phyloP scores from a whole-genome alignment of 1,140 invertebrate genomes.

The Brachionus calyciflorus region DNA sequence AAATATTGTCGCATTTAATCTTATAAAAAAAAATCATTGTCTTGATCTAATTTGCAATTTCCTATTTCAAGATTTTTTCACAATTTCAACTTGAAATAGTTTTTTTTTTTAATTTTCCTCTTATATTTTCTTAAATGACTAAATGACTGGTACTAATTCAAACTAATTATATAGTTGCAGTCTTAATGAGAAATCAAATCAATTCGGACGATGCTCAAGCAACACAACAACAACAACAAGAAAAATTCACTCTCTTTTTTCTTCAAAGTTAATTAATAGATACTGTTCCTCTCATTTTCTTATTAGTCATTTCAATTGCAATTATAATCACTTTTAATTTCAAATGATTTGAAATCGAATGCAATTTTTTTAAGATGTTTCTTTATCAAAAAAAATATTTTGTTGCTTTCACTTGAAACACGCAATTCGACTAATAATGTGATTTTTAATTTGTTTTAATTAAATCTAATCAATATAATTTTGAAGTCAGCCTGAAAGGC shows the following conservation, averaged over 20 bases:
- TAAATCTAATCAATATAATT: neutral
- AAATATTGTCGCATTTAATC: too few relatives aligned
- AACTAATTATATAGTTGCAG: constrained; percentile 15
- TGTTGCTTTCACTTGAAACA: neutral
- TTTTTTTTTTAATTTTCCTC: too few relatives aligned
- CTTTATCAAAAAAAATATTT: neutral
- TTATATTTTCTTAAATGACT: constrained; percentile 26
- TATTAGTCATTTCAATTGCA: neutral
- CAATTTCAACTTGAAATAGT: too few relatives aligned
- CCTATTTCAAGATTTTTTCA: neutral
- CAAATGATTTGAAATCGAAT: constrained; percentile 7
- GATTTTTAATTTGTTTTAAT: neutral
- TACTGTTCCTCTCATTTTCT: neutral
- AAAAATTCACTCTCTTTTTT: too few relatives aligned
- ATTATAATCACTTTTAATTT: constrained; percentile 22
- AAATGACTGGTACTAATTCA: constrained; percentile 37
- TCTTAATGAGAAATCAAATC: constrained; percentile 36
- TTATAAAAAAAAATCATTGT: too few relatives aligned
- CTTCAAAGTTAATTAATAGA: constrained; percentile 30
- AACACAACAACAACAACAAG: too few relatives aligned
- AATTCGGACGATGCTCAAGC: constrained; percentile 22
- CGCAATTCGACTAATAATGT: neutral
- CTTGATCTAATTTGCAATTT: neutral
- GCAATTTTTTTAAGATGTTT: too few relatives aligned
- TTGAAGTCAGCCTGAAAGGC: too few relatives aligned